phyloP scores from a whole-genome alignment of 2,113 vertebrate species.

The Entomyzon cyanotis region DNA sequence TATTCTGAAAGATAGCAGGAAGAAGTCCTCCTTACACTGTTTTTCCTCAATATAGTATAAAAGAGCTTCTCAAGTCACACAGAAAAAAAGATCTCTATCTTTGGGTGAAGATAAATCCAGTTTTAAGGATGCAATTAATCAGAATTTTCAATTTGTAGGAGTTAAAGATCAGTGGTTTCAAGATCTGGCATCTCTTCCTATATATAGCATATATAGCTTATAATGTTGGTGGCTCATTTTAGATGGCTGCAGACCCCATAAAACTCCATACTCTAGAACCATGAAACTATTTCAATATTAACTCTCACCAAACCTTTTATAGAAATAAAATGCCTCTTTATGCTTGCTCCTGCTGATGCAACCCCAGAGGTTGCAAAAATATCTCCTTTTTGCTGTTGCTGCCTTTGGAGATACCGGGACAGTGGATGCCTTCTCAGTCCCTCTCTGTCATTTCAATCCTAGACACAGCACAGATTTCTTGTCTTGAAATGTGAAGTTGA shows the following conservation, averaged over 20 bases:
- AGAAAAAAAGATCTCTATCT: neutral
- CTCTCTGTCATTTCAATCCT: neutral
- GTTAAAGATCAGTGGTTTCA: neutral
- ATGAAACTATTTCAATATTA: neutral
- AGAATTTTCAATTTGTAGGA: neutral
- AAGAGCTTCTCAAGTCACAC: neutral
- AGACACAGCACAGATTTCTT: neutral
- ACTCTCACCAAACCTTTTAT: neutral
- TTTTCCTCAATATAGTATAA: neutral
- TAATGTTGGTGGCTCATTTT: neutral
- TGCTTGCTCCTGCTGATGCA: neutral
- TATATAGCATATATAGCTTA: fast-evolving
- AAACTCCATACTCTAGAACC: neutral
- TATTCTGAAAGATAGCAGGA: neutral
- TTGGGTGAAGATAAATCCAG: neutral
- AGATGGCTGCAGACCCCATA: neutral
- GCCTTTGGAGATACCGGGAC: neutral
- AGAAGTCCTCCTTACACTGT: neutral
- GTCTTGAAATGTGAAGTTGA: neutral
- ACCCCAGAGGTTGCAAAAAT: neutral
- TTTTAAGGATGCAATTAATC: neutral
- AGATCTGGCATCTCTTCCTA: neutral
- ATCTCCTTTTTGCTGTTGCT: neutral
- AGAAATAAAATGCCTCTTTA: neutral
- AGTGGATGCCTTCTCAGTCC: too few relatives aligned